Evolutionary conservation across 2,797 vertebrate species (phyloP).

Genomic region (Phrynocephalus forsythii): DNA sequence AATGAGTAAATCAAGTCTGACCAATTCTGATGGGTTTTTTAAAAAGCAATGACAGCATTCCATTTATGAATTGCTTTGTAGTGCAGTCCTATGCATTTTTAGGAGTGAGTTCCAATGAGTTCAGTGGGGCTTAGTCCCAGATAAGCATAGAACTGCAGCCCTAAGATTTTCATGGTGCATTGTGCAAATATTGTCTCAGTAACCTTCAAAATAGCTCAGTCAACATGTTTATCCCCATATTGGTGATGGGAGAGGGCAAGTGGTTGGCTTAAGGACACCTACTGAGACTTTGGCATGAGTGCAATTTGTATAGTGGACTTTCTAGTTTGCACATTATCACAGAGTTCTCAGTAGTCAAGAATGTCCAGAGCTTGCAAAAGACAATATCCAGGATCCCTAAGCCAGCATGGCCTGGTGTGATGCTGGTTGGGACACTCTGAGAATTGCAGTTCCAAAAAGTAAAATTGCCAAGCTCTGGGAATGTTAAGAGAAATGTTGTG

Average conservation of each 20-base stretch:
- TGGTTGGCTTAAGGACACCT: not conserved
- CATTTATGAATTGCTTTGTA: conserved; percentile 4
- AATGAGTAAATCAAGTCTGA: not conserved
- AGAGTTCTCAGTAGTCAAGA: too few relatives aligned
- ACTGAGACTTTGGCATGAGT: not conserved
- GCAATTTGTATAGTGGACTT: not conserved
- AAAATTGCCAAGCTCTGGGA: not conserved
- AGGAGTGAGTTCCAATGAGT: not conserved
- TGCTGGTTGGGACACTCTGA: not conserved
- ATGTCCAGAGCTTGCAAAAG: not conserved
- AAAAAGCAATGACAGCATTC: not conserved
- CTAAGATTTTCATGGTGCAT: not conserved
- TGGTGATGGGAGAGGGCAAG: not conserved
- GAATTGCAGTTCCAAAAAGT: not conserved
- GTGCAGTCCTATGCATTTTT: not conserved
- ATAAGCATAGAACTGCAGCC: not conserved
- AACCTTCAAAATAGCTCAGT: not conserved
- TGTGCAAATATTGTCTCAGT: not conserved
- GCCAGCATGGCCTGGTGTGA: too few relatives aligned
- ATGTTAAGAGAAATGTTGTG: not conserved
- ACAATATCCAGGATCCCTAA: not conserved
- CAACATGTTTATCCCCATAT: not conserved
- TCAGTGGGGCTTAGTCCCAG: not conserved
- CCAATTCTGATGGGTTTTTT: not conserved
- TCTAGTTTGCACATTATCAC: not conserved